Base-by-base conservation (phyloP, 2,888 invertebrate genomes). In the Parascotia fuliginaria region DNA sequence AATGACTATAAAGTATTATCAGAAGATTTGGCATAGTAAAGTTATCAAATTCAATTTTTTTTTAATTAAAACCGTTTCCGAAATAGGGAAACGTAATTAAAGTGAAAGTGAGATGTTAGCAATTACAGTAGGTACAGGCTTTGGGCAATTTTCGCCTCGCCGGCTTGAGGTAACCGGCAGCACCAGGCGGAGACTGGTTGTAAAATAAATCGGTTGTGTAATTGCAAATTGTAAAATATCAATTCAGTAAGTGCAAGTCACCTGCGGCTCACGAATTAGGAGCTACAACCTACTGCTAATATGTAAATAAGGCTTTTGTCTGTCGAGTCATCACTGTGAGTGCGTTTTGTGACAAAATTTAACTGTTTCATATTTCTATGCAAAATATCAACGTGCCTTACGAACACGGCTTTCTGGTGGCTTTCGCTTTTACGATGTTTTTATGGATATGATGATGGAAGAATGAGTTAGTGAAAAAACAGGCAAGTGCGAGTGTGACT, bases 221-320 rank as follows among this genome's bases (percentile, higher is more conserved):
- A 69, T 70, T 70, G 65, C 60, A 61, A 63, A 65, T 19, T 72
- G 67, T 75, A 72, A 77, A 77, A 72, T 76, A 73, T 74, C 72
- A 75, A 78, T 78, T 75, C 70, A 52, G 63, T 41, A 64, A 65
- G 63, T 51, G 59, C 57, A 68, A 65, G 65, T 72, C 77, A 78
- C 78, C 73, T 77, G 75, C 57, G 71, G 64, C 70, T 65, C 49
- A 34, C 42, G 63, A 65, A 71, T 77, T 75, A 73, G 65, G 60
- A 63, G 55, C 62, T 70, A 62, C 56, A 65, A 40, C 60, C 57
- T 58, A 61, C 62, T 68, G 67, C 67, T 71, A 67, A 70, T 69
- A 78, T 78, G 76, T 46, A 77, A 78, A 78, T 75, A 62, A 73
- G 56, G 56, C 55, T 65, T 61, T 60, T 56, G 52, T 51, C 60